Base-by-base conservation (phyloP, 2,797 vertebrate species). In the Microcaecilia unicolor region DNA sequence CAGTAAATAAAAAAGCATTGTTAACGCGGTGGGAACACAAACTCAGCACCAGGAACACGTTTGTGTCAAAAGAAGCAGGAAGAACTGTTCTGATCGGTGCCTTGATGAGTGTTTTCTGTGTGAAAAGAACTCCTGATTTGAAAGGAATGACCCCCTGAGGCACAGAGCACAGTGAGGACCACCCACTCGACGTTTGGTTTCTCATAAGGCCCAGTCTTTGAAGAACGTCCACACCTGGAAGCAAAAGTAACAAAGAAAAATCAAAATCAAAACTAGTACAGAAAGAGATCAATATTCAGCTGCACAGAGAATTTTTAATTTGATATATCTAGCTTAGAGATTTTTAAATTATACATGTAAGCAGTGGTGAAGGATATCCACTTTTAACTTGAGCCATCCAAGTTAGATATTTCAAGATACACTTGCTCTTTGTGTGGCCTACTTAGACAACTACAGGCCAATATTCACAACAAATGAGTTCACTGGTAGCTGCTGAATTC, bases 151-250 rank as follows among this genome's bases (percentile, higher is more conserved):
- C 56, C 25, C 96, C 96, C 13, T 64, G 77, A 32, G 81, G 86
- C 61, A 68, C 43, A 9, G 78, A 25, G 12, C 44, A 80, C 8
- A 74, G 50, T 0, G 81, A 80, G 37, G 74, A 51, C n/a, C n/a
- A n/a, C n/a, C n/a, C n/a, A n/a, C n/a, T n/a, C n/a, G n/a, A 75
- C 1, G 66, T 69, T 63, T 80, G 85, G 37, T 74, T 86, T 51
- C 81, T 85, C 50, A 79, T 74, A 55, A 98, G 86, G 41, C 93
- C 92, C 53, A 98, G 77, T 68, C 72, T 84, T 63, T 92, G 89
- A 61, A 98, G 88, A 63, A 99, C 75, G 25, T 97, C 92, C 76
- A 95, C 92, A 92, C 93, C 96, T 98, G 72, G 21, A 75, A 58
- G 42, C 21, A 18, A 25, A 18, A 25, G 11, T 15, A 13, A 23